These are phyloP conservation scores for Penaeus vannamei DNA, from an alignment of 1,140 invertebrate species.

Conservation along the genomic window DNA sequence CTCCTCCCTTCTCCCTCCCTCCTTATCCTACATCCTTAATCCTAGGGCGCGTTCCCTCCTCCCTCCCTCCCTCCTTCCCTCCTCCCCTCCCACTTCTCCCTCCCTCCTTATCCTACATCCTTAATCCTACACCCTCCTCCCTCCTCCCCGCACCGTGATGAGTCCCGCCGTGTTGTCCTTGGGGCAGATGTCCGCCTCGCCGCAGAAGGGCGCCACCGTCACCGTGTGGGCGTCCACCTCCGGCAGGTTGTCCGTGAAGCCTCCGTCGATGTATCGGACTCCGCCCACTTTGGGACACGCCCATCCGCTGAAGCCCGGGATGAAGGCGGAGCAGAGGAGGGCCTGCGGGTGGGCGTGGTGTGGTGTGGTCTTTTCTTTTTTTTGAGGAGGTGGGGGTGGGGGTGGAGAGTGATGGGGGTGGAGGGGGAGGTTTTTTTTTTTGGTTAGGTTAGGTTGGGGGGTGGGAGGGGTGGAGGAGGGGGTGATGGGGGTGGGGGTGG, in stretches of 20 bases:
- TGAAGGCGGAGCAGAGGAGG: constrained; percentile 92
- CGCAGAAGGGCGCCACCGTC: constrained; percentile 97
- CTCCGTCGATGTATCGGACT: constrained; percentile 95
- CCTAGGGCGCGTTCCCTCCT: too few species aligned
- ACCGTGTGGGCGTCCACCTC: constrained; percentile 95
- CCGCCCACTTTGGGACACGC: constrained; percentile 92
- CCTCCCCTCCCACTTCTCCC: not conserved
- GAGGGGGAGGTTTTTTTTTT: too few species aligned
- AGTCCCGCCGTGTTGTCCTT: constrained; percentile 76
- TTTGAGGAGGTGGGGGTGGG: too few species aligned
- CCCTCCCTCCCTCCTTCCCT: too few species aligned
- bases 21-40: too few species aligned
- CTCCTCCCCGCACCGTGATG: constrained; percentile 59
- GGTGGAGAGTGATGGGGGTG: too few species aligned
- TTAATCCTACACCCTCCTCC: not conserved
- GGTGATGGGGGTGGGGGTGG: too few species aligned
- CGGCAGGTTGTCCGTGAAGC: constrained; percentile 96
- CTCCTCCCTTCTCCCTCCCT: too few species aligned
- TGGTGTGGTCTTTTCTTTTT: not conserved
- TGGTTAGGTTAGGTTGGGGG: too few species aligned
- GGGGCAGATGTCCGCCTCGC: constrained; percentile 98
- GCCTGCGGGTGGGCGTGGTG: constrained; percentile 77
- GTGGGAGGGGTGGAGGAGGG: too few species aligned
- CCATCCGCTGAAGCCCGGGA: constrained; percentile 96
- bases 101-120: not conserved